Conservation (phyloP, 2,113 vertebrate species). For the Hippoglossus stenolepis region DNA sequence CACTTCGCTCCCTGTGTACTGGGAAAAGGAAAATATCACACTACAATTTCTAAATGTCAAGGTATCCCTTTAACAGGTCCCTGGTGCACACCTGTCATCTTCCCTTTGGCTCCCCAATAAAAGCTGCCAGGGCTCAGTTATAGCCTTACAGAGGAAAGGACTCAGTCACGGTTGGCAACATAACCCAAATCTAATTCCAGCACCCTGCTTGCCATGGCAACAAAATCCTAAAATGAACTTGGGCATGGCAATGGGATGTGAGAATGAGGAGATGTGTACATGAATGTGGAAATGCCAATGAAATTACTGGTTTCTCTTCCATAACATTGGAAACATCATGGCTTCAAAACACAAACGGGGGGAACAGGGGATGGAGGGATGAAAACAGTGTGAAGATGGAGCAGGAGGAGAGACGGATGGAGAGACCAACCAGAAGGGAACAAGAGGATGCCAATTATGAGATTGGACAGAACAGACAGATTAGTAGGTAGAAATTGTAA, state of each 20-base stretch:
- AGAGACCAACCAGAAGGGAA: background rate
- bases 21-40: slow-evolving; percentile 43
- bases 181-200: slow-evolving; percentile 55
- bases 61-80: slow-evolving; percentile 67
- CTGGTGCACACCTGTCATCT: slow-evolving; percentile 69
- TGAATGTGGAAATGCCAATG: slow-evolving; percentile 29
- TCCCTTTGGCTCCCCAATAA: slow-evolving; percentile 55
- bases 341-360: background rate
- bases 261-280: slow-evolving; percentile 12
- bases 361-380: background rate
- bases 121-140: slow-evolving; percentile 60
- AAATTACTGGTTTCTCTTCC: slow-evolving; percentile 36
- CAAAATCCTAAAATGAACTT: slow-evolving; percentile 50
- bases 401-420: background rate
- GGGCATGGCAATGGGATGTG: slow-evolving; percentile 16
- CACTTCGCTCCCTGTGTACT: slow-evolving; percentile 7
- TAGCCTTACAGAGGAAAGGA: slow-evolving; percentile 38
- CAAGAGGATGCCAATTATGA: slow-evolving; percentile 19
- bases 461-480: slow-evolving; percentile 10
- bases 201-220: slow-evolving; percentile 38
- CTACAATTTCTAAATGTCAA: slow-evolving; percentile 58
- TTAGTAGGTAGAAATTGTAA: slow-evolving; percentile 12
- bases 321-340: slow-evolving; percentile 27
- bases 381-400: background rate
- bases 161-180: slow-evolving; percentile 64